These are phyloP conservation scores for Hesperophylax magnus DNA, from an alignment of 1,140 invertebrate species.

Conservation along the genomic window DNA sequence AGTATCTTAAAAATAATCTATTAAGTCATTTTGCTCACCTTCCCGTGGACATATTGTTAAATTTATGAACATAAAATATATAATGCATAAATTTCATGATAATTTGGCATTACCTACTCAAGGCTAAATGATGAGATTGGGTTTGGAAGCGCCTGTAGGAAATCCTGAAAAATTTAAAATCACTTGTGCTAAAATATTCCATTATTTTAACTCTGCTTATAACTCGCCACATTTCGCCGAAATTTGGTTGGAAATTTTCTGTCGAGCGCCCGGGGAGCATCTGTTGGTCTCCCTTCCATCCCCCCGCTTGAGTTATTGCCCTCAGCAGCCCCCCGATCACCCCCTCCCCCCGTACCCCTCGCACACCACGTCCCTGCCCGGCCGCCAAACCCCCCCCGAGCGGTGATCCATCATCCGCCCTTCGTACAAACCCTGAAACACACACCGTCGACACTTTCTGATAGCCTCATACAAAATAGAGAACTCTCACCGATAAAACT, in stretches of 20 bases:
- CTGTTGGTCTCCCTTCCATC: conserved; percentile 23
- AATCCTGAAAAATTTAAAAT: conserved; percentile 23
- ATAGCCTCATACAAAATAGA: background rate
- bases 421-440: background rate
- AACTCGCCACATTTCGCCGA: conserved; percentile 27
- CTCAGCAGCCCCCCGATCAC: background rate
- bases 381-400: background rate
- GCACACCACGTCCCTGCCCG: background rate
- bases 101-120: background rate
- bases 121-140: background rate
- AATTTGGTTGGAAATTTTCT: conserved; percentile 39
- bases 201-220: conserved; percentile 41
- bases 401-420: conserved; percentile 37
- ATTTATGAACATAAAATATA: too few relatives aligned
- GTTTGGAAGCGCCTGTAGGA: background rate
- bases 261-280: conserved; percentile 39
- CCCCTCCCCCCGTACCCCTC: background rate
- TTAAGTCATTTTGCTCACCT: too few relatives aligned
- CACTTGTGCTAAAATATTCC: conserved; percentile 37
- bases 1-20: too few relatives aligned
- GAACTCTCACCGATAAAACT: background rate
- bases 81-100: too few relatives aligned
- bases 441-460: background rate
- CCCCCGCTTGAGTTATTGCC: conserved; percentile 37
- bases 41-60: too few relatives aligned